A percentile compares a stretch with the other conserved stretches of the same genome.
Evolutionary conservation across 2,888 invertebrate genomes (phyloP).

Genomic region (Chouioia cunea): DNA sequence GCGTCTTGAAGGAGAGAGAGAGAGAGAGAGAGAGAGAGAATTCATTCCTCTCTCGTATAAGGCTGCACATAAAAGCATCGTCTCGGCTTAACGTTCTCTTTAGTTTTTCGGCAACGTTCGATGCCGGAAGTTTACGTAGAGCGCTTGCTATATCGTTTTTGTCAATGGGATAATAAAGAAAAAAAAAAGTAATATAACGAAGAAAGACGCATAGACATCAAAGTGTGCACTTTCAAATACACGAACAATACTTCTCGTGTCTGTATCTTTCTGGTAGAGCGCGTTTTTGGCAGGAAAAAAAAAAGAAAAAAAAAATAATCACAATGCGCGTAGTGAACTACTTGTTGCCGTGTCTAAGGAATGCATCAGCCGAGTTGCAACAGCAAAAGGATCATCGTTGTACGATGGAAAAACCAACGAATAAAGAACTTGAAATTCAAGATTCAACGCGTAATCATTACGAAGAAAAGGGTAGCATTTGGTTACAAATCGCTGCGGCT

Average conservation of each 20-base stretch:
- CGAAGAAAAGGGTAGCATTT: constrained; percentile 46
- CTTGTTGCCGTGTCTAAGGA: constrained; percentile 29
- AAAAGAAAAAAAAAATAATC: no score
- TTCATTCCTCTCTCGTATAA: no score
- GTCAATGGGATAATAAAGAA: not conserved
- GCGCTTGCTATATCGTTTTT: constrained; percentile 6
- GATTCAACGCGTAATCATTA: constrained; percentile 45
- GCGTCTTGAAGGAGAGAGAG: no score
- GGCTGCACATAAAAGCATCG: constrained; percentile 29
- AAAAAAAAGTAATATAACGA: no score
- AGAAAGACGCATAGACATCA: no score
- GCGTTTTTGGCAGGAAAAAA: no score
- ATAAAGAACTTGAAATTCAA: constrained; percentile 44
- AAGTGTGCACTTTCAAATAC: no score
- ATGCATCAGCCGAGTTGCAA: not conserved
- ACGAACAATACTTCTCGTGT: no score
- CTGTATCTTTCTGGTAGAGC: no score
- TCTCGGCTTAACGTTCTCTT: constrained; percentile 16
- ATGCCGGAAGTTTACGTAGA: no score
- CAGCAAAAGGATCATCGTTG: no score
- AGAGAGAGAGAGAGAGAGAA: no score
- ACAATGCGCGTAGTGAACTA: constrained; percentile 30
- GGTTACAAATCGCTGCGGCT: constrained; percentile 56
- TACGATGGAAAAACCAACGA: not conserved
- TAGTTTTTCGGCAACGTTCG: constrained; percentile 14